Percentiles rank a stretch among this genome's conserved stretches.
phyloP scores from a whole-genome alignment of 2,888 invertebrate species.

The Geophilus truncorum region DNA sequence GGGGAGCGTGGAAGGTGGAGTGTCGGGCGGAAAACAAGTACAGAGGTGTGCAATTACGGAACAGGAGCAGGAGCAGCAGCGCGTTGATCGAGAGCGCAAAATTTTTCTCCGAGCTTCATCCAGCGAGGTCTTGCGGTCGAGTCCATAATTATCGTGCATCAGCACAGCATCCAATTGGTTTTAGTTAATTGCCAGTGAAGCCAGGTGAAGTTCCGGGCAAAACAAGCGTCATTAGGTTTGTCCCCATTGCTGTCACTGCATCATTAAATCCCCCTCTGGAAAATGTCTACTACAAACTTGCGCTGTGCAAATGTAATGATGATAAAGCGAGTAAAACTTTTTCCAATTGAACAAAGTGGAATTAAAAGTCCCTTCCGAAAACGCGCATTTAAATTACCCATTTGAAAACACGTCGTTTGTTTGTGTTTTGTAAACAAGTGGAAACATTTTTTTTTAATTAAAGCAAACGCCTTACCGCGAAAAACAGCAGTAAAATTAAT shows the following conservation, averaged over 20 bases:
- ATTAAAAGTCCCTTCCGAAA: neutral
- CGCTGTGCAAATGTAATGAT: slow-evolving; percentile 10
- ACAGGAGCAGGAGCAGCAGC: neutral
- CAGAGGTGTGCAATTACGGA: slow-evolving; percentile 3
- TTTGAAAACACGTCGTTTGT: neutral
- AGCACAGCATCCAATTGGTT: slow-evolving; percentile 27
- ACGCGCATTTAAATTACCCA: neutral
- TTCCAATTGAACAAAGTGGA: slow-evolving; percentile 25
- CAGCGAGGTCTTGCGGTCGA: slow-evolving; percentile 15
- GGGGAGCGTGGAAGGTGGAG: neutral
- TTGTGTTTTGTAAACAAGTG: neutral
- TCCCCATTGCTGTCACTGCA: slow-evolving; percentile 21
- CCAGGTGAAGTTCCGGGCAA: slow-evolving; percentile 27
- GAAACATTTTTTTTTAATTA: neutral
- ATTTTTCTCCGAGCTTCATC: slow-evolving; percentile 14
- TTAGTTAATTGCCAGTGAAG: slow-evolving; percentile 27
- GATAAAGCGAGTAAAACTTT: slow-evolving; percentile 7
- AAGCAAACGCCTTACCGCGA: neutral
- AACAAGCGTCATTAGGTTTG: slow-evolving; percentile 27
- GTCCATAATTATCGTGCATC: slow-evolving; percentile 27
- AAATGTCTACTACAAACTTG: slow-evolving; percentile 19
- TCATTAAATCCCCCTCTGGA: slow-evolving; percentile 21
- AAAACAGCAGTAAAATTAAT: neutral
- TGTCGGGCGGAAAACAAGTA: neutral
- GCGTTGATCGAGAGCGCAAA: slow-evolving; percentile 15